Evolutionary conservation across 2,797 vertebrate genomes (phyloP), one percentile per base, ranked within the genome.

Genomic region (Tragopan temminckii): DNA sequence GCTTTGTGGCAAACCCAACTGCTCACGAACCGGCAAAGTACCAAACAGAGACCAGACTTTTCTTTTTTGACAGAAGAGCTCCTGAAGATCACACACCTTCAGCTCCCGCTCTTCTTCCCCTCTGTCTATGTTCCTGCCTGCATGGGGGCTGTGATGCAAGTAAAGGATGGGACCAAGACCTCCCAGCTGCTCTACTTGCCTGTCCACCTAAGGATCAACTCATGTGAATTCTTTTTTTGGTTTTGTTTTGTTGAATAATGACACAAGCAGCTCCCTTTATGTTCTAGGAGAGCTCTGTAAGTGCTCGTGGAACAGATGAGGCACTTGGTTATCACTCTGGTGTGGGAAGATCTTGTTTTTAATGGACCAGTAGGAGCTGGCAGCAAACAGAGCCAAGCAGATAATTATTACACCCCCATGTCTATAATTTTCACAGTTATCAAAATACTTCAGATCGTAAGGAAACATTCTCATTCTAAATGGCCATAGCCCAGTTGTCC

Each of bases 391-490:
- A 57, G 43, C 52, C 63, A 36, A 45, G 57, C 23, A 87, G 71
- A 61, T 85, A 81, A 90, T 87, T 87, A 89, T 75, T 92, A 87
- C 1, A 0, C 66, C 42, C 58, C 74, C 61, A 23, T 23, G 45
- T 78, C 50, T 75, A 62, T 48, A 83, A 93, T 94, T 87, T 90
- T 93, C 79, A 83, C 0, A 2, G 71, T 83, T 96, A 95, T 71
- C 89, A 88, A 92, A 94, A 94, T 80, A 90, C 69, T 93, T 91
- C 6, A 80, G 84, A 89, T 90, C 86, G 80, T 70, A 88, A 7
- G 64, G 57, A 92, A 89, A 82, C 83, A 77, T 38, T 81, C 72
- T 84, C 74, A 48, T 52, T 52, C 72, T 85, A 82, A 87, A 66
- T 82, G 94, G 57, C 61, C 88, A 82, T 82, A 83, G 76, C 61